phyloP scores from a whole-genome alignment of 2,113 vertebrate genomes.

The Cathartes aura region DNA sequence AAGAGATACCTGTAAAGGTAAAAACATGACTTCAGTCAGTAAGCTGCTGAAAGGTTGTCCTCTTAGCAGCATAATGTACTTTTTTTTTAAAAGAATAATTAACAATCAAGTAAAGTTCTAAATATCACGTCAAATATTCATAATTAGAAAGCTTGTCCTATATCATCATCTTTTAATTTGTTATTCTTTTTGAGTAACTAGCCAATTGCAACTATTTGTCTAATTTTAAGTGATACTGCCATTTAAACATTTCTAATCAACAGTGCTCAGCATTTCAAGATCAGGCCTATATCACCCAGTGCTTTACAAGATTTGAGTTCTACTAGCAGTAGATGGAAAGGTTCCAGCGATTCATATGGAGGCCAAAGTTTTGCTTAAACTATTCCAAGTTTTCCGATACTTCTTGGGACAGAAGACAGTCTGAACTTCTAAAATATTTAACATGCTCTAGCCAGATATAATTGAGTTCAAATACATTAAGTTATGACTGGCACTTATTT shows the following conservation, averaged over 20 bases:
- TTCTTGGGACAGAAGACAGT: background rate
- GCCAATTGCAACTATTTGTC: background rate
- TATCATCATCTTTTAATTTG: background rate
- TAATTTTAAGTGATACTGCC: background rate
- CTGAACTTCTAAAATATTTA: background rate
- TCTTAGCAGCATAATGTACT: background rate
- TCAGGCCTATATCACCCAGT: background rate
- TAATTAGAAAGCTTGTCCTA: background rate
- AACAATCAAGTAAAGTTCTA: background rate
- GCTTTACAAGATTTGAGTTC: background rate
- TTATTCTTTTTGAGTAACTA: background rate
- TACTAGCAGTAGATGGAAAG: background rate
- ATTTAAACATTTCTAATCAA: background rate
- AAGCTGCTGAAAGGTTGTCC: background rate
- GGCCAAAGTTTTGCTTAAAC: background rate
- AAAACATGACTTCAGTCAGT: background rate
- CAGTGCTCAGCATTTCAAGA: background rate
- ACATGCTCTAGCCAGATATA: background rate
- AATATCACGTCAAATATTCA: background rate
- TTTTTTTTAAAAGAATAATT: background rate
- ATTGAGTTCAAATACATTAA: background rate
- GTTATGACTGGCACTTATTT: background rate
- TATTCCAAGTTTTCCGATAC: background rate
- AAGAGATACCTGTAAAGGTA: slow-evolving; percentile 85
- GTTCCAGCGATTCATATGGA: background rate